A percentile compares a stretch with the other conserved stretches of the same genome.
Conservation (phyloP, 2,888 invertebrate genomes). For the Hololepta plana region DNA sequence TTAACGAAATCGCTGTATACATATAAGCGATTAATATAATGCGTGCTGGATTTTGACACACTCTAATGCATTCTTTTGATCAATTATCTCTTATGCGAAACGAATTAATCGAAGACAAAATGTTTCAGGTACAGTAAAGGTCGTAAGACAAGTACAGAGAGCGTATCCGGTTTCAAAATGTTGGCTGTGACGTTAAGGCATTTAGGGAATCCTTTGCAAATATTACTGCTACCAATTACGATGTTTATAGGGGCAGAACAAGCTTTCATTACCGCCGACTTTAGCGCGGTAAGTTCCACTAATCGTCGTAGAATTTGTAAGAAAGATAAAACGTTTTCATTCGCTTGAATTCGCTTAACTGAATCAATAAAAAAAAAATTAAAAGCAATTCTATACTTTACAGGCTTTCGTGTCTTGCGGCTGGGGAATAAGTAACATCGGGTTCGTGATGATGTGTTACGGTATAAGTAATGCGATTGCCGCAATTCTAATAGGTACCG, state of each 20-base stretch:
- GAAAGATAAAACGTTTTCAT: too few species aligned
- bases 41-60: too few species aligned
- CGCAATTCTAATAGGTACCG: constrained; percentile 59
- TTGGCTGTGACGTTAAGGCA: constrained; percentile 63
- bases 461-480: constrained; percentile 78
- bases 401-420: constrained; percentile 75
- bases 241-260: constrained; percentile 90
- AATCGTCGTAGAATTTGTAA: too few species aligned
- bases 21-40: too few species aligned
- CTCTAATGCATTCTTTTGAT: too few species aligned
- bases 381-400: constrained; percentile 4
- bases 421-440: constrained; percentile 79
- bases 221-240: constrained; percentile 75
- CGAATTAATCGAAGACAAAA: too few species aligned
- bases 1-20: too few species aligned
- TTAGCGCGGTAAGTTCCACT: constrained; percentile 46
- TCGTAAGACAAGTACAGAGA: constrained; percentile 37
- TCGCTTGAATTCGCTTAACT: too few species aligned
- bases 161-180: constrained; percentile 44
- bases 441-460: constrained; percentile 87
- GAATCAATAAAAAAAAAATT: constrained; percentile 2
- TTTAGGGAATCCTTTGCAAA: constrained; percentile 57
- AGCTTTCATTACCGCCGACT: constrained; percentile 77
- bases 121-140: constrained; percentile 37
- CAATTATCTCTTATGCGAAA: too few species aligned